These are phyloP conservation scores for Fistularia tabacaria DNA, from an alignment of 2,797 vertebrate species.

Conservation along the genomic window DNA sequence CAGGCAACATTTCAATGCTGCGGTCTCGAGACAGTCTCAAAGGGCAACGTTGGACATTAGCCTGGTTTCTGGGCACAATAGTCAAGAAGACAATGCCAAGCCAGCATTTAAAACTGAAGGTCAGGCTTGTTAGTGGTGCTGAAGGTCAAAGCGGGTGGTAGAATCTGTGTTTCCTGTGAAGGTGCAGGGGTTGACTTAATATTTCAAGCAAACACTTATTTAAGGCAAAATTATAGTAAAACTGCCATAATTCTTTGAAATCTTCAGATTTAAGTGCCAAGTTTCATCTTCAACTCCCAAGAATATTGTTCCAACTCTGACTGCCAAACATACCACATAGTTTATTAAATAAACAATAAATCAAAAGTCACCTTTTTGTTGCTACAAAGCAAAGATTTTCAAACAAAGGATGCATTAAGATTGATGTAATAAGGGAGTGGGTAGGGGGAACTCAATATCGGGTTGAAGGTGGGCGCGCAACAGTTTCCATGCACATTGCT, in stretches of 20 bases:
- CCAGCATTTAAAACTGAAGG: conserved; percentile 47
- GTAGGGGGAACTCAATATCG: too few relatives aligned
- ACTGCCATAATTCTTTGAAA: too few relatives aligned
- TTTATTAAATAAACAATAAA: neutral
- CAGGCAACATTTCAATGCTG: too few relatives aligned
- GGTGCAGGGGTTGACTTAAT: conserved; percentile 6
- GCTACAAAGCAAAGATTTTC: neutral
- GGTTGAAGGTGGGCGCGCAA: too few relatives aligned
- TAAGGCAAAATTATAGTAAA: too few relatives aligned
- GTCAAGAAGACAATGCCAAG: conserved; percentile 22
- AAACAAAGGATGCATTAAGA: too few relatives aligned
- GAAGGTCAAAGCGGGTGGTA: conserved; percentile 33
- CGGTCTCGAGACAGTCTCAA: conserved; percentile 6
- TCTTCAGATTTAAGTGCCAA: conserved; percentile 5
- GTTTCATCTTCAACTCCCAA: conserved; percentile 8
- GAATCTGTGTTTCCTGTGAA: conserved; percentile 6
- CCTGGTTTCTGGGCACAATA: conserved; percentile 34
- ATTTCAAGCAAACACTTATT: conserved; percentile 13
- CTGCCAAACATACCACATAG: neutral
- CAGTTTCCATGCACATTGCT: too few relatives aligned
- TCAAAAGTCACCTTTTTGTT: conserved; percentile 1
- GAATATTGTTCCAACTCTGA: conserved; percentile 8
- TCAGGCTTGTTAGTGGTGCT: conserved; percentile 42
- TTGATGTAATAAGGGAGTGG: too few relatives aligned
- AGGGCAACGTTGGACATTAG: conserved; percentile 29